Conservation (phyloP, 2,113 vertebrate species). For the Seriola dumerili region DNA sequence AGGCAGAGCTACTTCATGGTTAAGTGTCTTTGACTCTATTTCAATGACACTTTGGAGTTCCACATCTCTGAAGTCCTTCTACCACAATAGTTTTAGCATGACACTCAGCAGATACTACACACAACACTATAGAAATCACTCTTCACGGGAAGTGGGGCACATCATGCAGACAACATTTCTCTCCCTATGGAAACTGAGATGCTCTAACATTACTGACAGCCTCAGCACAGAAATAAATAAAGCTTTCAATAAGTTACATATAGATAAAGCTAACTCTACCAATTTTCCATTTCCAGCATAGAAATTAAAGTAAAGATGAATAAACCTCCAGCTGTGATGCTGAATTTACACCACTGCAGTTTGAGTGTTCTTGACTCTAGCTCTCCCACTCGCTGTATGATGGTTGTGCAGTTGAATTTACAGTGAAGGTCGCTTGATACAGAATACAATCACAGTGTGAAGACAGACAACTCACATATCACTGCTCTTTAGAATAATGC, state of each 20-base stretch:
- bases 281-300: constrained; percentile 1
- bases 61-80: not conserved
- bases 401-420: constrained; percentile 13
- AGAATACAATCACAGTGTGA: not conserved
- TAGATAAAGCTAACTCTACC: not conserved
- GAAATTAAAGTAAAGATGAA: constrained; percentile 5
- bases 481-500: not conserved
- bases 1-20: not conserved
- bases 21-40: not conserved
- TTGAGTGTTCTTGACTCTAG: not conserved
- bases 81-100: not conserved
- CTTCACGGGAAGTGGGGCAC: not conserved
- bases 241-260: not conserved
- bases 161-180: not conserved
- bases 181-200: not conserved
- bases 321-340: constrained; percentile 1
- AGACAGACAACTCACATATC: not conserved
- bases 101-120: not conserved
- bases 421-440: not conserved
- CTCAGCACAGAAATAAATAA: not conserved
- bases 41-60: not conserved
- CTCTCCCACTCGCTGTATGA: not conserved
- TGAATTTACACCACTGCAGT: not conserved
- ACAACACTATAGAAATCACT: not conserved
- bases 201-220: not conserved